Percentiles rank a stretch among this genome's conserved stretches.
phyloP scores from a whole-genome alignment of 2,113 vertebrate species.

The Laticauda colubrina region DNA sequence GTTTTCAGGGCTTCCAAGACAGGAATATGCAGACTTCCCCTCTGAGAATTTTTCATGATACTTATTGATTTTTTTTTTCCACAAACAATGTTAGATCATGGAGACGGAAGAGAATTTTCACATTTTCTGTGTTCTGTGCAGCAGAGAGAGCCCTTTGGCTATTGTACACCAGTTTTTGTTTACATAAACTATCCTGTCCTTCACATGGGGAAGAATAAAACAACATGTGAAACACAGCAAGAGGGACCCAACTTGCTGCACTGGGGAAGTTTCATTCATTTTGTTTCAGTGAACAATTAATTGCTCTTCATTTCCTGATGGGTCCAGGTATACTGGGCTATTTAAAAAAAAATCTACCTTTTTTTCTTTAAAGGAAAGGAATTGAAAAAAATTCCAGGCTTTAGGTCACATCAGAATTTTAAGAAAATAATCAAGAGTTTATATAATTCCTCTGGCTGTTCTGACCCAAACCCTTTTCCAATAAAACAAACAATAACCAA shows the following conservation, averaged over 20 bases:
- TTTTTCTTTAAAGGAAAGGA: background rate
- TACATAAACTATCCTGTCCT: conserved; percentile 19
- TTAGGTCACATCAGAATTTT: background rate
- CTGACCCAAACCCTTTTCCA: too few relatives aligned
- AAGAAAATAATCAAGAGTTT: conserved; percentile 9
- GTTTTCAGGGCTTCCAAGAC: background rate
- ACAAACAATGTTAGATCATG: background rate
- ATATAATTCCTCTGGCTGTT: background rate
- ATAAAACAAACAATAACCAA: too few relatives aligned
- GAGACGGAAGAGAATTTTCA: background rate
- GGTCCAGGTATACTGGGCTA: background rate
- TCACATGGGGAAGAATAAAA: conserved; percentile 14
- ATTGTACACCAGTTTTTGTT: background rate
- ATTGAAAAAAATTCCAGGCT: background rate
- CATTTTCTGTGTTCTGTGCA: background rate
- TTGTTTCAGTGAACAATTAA: background rate
- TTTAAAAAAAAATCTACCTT: background rate
- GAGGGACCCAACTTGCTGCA: background rate
- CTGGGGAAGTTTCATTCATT: background rate
- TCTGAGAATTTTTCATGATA: background rate
- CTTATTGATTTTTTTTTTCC: background rate
- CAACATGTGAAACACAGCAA: background rate
- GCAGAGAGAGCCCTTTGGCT: fast-evolving
- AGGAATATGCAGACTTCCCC: background rate
- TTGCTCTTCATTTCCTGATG: background rate